These are phyloP conservation scores for Pseudomyrmex dendroicus DNA, from an alignment of 1,140 invertebrate genomes.

Conservation along the genomic window DNA sequence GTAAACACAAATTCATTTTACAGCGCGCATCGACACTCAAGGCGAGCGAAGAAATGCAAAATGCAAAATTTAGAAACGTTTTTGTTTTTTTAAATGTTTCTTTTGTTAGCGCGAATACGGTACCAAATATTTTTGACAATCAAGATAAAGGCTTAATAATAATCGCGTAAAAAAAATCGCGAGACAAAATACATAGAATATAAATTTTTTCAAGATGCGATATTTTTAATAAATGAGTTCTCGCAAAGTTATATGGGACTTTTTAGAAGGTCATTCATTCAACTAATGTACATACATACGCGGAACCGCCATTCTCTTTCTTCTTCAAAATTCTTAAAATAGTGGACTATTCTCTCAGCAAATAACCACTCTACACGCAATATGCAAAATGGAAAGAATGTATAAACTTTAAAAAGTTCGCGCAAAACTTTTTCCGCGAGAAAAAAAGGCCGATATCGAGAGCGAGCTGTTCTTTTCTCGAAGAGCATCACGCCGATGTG, in stretches of 20 bases:
- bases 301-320: neutral
- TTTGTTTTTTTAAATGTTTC: too few relatives aligned
- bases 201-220: neutral
- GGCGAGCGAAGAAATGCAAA: neutral
- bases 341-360: neutral
- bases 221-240: neutral
- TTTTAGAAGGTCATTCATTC: too few relatives aligned
- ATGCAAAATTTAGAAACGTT: neutral
- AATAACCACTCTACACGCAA: neutral
- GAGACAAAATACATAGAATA: neutral
- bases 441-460: neutral
- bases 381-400: neutral
- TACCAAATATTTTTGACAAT: neutral
- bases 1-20: constrained; percentile 48
- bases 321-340: neutral
- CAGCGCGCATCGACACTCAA: neutral
- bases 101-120: neutral
- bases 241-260: too few relatives aligned
- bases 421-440: constrained; percentile 1
- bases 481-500: neutral
- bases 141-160: neutral
- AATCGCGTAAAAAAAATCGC: neutral
- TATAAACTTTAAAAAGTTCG: constrained; percentile 20
- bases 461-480: constrained; percentile 2
- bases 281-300: too few relatives aligned